Percentiles rank a stretch among this genome's conserved stretches.
phyloP scores from a whole-genome alignment of 2,797 vertebrate species.

The Somateria mollissima region DNA sequence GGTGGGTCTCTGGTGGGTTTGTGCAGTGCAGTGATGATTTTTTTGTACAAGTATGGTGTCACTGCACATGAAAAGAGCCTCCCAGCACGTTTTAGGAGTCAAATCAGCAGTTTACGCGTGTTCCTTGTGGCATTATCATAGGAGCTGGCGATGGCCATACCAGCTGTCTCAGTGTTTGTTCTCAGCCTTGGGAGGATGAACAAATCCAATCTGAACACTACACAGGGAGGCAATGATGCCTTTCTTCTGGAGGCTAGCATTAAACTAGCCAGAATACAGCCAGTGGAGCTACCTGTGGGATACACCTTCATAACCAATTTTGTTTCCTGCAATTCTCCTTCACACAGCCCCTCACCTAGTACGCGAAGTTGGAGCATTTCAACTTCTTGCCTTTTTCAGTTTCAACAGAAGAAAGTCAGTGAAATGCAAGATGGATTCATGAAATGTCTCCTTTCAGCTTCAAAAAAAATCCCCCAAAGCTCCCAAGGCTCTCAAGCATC shows the following conservation, averaged over 20 bases:
- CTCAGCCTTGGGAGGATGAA: neutral
- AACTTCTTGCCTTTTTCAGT: neutral
- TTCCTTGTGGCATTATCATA: neutral
- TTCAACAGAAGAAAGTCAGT: neutral
- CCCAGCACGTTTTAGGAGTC: neutral
- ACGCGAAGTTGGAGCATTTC: neutral
- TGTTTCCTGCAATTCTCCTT: neutral
- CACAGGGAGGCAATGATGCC: too few species aligned
- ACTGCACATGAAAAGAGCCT: neutral
- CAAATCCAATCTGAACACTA: neutral
- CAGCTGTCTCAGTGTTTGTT: neutral
- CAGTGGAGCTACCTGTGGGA: neutral
- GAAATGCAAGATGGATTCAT: neutral
- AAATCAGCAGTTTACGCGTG: neutral
- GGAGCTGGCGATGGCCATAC: neutral
- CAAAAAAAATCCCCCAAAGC: neutral
- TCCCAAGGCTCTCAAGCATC: neutral
- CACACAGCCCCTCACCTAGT: neutral
- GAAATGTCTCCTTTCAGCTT: neutral
- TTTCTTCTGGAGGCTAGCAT: neutral
- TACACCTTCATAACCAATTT: neutral
- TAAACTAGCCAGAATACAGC: neutral
- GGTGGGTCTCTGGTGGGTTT: too few species aligned
- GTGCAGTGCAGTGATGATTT: neutral
- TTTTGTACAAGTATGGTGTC: neutral